Base-by-base conservation (phyloP, 2,888 invertebrate genomes). In the Cephus spinipes region DNA sequence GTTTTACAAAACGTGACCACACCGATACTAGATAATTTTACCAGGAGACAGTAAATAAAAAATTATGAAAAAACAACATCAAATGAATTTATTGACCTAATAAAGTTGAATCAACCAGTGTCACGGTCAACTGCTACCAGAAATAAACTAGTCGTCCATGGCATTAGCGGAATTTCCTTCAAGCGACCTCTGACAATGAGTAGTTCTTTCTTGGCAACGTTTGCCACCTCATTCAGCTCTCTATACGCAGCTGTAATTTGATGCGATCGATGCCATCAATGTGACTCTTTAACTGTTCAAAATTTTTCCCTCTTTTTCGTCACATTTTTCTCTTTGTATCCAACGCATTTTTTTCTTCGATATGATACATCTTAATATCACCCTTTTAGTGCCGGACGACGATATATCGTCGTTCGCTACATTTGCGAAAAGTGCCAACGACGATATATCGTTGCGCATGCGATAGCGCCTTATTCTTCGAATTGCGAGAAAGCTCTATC, bases 121-220 rank as follows among this genome's bases (percentile, higher is more conserved):
- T 74, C 81, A 80, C 76, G 81, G 80, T 77, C 81, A 80, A 75
- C 74, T 73, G 69, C 32, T 68, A 77, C 74, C 71, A 35, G 73
- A 76, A 69, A 68, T 73, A 79, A 68, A 73, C 36, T 69, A 32
- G 3, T 55, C 33, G 12, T 35, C 33, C 32, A 12, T 31, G 15
- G 32, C n/a, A n/a, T 32, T 32, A 68, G 12, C 36, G 40, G 11
- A 73, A 55, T 32, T 32, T 32, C 73, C 31, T 68, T 73, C 73
- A 32, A 15, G 32, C 35, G 73, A 15, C 12, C 69, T 69, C 30
- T 32, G 30, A 32, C 32, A 69, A 36, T 15, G 36, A 36, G 69
- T 30, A 32, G 69, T n/a, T 69, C 15, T 69, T 69, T 69, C 69
- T 69, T 69, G 69, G 69, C 69, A 69, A 69, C 69, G 69, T 69